Base-by-base conservation (phyloP, 2,113 vertebrate genomes). In the Percopsis transmontana region DNA sequence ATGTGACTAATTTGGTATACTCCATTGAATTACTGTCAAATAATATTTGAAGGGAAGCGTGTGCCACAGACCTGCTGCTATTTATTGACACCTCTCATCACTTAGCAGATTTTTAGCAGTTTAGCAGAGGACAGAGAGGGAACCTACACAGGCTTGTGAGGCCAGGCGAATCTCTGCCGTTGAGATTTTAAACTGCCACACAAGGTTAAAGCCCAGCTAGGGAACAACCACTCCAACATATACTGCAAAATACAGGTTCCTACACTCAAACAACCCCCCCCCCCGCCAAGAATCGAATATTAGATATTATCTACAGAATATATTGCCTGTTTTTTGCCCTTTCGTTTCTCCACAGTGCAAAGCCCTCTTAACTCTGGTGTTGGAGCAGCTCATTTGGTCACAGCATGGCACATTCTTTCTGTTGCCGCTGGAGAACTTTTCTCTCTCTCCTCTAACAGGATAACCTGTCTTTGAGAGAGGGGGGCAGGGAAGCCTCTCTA, bases 391-490 rank as follows among this genome's bases (percentile, higher is more conserved):
- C 80, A 83, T 68, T 77, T 82, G 54, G 70, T 85, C 88, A 78
- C 89, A 87, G 89, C 84, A 79, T 80, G 89, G 81, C 87, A 88
- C 89, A 91, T 91, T 90, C 90, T 87, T 91, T 88, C 88, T 87
- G 90, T 91, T 90, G 89, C 88, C 85, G 86, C 80, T 88, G 88
- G 90, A 91, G 88, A 90, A 89, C 83, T 84, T 87, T 83, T 87
- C 83, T 86, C 68, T 80, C 76, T 80, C 76, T 27, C 4, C 61
- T 70, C 86, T 74, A 87, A 87, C 84, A 87, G 85, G 86, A 89
- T 85, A 87, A 89, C 87, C 87, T 84, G 85, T 71, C 77, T 82
- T 78, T 63, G 58, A 41, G 58, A n/a, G 24, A 38, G 13, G 70
- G 20, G 70, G 72, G 72, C 52, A 67, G 87, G 76, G 69, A 23